Evolutionary conservation across 2,888 invertebrate species (phyloP).

Genomic region (Synanthedon formicaeformis): DNA sequence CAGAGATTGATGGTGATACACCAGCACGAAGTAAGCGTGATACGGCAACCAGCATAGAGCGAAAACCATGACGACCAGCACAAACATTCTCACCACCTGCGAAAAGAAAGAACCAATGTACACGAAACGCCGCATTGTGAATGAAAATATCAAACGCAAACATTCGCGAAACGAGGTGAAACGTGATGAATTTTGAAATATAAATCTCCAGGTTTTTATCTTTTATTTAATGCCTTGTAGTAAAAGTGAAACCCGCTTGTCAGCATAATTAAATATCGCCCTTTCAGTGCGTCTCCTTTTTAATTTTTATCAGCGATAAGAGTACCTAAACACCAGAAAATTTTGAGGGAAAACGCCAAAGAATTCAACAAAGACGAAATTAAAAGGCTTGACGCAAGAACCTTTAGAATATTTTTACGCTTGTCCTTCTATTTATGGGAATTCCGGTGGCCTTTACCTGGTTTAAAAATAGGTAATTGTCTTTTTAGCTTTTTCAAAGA

Average conservation of each 20-base stretch:
- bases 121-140: background rate
- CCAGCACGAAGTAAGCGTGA: slow-evolving; percentile 86
- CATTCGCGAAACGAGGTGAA: background rate
- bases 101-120: slow-evolving; percentile 5
- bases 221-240: background rate
- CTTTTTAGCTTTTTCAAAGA: too few relatives aligned
- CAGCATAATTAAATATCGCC: background rate
- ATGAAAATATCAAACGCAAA: background rate
- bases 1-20: slow-evolving; percentile 71
- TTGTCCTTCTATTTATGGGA: too few relatives aligned
- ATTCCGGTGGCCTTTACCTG: too few relatives aligned
- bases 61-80: slow-evolving; percentile 85
- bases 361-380: background rate
- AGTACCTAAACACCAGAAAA: background rate
- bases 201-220: background rate
- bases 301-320: background rate
- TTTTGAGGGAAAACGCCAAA: too few relatives aligned
- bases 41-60: slow-evolving; percentile 91
- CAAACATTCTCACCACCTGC: slow-evolving; percentile 90
- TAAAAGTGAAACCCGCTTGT: background rate
- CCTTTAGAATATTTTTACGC: background rate
- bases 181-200: background rate
- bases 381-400: background rate
- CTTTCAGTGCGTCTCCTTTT: background rate
- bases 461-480: too few relatives aligned